phyloP scores from a whole-genome alignment of 92 coral and sea anemone genomes.

The Porites divaricata region DNA sequence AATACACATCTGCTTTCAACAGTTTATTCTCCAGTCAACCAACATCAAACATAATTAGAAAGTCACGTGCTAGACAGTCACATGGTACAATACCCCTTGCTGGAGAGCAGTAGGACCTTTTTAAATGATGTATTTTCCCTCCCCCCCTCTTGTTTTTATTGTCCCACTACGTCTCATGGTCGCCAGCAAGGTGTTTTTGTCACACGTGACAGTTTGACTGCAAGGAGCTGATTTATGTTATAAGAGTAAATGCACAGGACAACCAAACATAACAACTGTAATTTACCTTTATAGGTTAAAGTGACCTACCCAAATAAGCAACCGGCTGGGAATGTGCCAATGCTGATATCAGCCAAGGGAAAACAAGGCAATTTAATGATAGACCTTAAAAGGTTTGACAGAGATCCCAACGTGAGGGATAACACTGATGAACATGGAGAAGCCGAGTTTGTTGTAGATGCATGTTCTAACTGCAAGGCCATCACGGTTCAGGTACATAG shows the following conservation, averaged over 20 bases:
- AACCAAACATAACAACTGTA: background rate
- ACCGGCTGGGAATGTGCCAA: slow-evolving; percentile 60
- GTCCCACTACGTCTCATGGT: too few relatives aligned
- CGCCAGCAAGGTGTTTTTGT: too few relatives aligned
- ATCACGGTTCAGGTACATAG: slow-evolving; percentile 19
- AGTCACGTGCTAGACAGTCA: too few relatives aligned
- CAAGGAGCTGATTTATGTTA: background rate
- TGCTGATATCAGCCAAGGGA: slow-evolving; percentile 67
- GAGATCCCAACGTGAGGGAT: slow-evolving; percentile 48
- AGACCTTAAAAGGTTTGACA: slow-evolving; percentile 22
- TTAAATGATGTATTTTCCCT: too few relatives aligned
- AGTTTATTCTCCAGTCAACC: too few relatives aligned
- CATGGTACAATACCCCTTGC: too few relatives aligned
- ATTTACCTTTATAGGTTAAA: slow-evolving; percentile 50
- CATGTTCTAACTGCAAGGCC: slow-evolving; percentile 37
- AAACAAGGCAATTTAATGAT: background rate
- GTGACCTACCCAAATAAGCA: slow-evolving; percentile 72
- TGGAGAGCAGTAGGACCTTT: too few relatives aligned
- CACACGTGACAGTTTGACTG: too few relatives aligned
- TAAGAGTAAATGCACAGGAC: too few relatives aligned
- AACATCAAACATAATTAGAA: too few relatives aligned
- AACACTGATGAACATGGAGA: slow-evolving; percentile 60
- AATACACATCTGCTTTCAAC: too few relatives aligned
- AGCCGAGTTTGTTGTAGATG: slow-evolving; percentile 87
- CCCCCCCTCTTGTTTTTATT: too few relatives aligned